Evolutionary conservation across 2,888 invertebrate genomes (phyloP).

Genomic region (Prosapia bicincta): DNA sequence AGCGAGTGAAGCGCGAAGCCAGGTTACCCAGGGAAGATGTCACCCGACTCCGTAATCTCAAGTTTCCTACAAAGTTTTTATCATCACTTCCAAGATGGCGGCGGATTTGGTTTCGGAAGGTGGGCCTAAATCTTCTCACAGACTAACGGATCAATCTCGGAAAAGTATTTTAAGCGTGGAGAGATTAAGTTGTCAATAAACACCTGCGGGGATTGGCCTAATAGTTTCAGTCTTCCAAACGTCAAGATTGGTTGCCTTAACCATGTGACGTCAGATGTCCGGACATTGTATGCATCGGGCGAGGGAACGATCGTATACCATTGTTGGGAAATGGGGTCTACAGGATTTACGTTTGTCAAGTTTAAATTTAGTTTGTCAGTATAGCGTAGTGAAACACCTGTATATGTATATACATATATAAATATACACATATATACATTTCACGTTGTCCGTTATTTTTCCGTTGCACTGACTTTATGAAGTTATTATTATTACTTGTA

Average conservation of each 20-base stretch:
- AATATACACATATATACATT: no score
- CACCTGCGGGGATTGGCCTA: constrained; percentile 12
- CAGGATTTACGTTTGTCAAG: no score
- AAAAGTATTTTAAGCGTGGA: background rate
- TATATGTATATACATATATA: no score
- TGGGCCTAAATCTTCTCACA: constrained; percentile 4
- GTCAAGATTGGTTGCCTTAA: background rate
- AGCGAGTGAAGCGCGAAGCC: background rate
- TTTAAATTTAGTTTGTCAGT: no score
- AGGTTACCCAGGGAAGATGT: constrained; percentile 1
- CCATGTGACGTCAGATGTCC: no score
- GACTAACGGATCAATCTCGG: constrained; percentile 7
- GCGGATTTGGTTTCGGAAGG: constrained; percentile 27
- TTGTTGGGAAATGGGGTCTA: no score
- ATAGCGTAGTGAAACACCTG: no score
- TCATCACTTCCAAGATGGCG: constrained; percentile 21
- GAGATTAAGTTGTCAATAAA: constrained; percentile 25
- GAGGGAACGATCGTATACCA: no score
- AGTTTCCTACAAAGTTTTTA: constrained; percentile 13
- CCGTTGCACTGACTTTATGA: no score
- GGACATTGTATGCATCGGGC: no score
- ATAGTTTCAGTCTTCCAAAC: background rate
- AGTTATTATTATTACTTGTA: no score
- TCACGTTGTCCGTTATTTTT: no score
- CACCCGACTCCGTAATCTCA: constrained; percentile 17